These are phyloP conservation scores for Noctilio leporinus DNA, from an alignment of 2,113 vertebrate genomes.

Conservation along the genomic window DNA sequence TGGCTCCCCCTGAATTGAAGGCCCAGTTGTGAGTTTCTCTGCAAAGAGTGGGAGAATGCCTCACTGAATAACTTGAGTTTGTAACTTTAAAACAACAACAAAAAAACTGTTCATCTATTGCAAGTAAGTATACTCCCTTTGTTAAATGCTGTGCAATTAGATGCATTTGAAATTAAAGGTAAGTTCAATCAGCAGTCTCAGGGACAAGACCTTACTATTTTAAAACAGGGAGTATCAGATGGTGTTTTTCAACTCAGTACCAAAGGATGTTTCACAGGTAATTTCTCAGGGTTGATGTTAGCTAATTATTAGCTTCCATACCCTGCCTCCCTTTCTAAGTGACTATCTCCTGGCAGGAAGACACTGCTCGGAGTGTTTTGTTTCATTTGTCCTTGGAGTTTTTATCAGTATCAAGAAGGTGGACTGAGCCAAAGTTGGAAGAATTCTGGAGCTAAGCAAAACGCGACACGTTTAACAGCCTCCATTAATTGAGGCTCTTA, in stretches of 20 bases:
- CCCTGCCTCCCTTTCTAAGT: conserved; percentile 58
- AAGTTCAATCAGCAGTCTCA: conserved; percentile 36
- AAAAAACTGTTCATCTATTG: conserved; percentile 72
- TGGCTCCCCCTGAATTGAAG: conserved; percentile 66
- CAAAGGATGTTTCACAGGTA: conserved; percentile 70
- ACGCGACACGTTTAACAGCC: conserved; percentile 62
- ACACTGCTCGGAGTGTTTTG: conserved; percentile 64
- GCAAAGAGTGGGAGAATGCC: conserved; percentile 68
- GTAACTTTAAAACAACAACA: conserved; percentile 47
- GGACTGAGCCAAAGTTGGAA: conserved; percentile 60
- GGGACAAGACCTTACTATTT: conserved; percentile 70
- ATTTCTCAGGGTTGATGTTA: conserved; percentile 53
- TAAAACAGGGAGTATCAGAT: conserved; percentile 68
- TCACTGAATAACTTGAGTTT: conserved; percentile 72
- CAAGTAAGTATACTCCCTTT: conserved; percentile 73
- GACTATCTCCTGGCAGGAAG: conserved; percentile 66
- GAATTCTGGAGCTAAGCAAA: conserved; percentile 69
- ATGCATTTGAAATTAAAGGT: conserved; percentile 75
- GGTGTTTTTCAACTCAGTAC: conserved; percentile 68
- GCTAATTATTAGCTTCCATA: conserved; percentile 69
- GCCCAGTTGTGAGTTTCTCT: conserved; percentile 64
- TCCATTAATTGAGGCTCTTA: conserved; percentile 64
- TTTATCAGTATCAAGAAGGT: conserved; percentile 53
- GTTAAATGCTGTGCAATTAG: conserved; percentile 75
- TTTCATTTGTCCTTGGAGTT: conserved; percentile 63